Percentiles rank a stretch among this genome's conserved stretches.
Conservation (phyloP, 2,888 invertebrate genomes). For the Autographa pulchrina region DNA sequence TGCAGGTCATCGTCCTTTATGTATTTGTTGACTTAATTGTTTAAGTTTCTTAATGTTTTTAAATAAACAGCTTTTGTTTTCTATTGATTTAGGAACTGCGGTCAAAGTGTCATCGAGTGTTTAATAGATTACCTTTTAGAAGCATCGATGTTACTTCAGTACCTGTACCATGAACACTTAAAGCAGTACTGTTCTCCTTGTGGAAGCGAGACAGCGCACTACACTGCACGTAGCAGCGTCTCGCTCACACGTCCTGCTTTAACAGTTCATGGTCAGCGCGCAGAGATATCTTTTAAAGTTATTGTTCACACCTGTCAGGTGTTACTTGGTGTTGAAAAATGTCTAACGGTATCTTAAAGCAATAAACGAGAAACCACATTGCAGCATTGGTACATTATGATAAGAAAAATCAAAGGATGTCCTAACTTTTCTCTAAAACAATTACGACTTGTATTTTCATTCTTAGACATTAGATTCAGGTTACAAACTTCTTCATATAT, state of each 20-base stretch:
- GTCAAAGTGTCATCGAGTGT: background rate
- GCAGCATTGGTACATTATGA: conserved; percentile 7
- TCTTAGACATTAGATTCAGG: too few species aligned
- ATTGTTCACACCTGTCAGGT: background rate
- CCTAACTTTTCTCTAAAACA: too few species aligned
- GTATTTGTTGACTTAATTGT: background rate
- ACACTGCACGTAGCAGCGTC: too few species aligned
- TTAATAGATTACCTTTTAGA: background rate
- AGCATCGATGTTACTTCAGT: background rate
- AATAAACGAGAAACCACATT: conserved; percentile 3
- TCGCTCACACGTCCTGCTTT: too few species aligned
- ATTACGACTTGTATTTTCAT: too few species aligned
- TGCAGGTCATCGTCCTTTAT: too few species aligned
- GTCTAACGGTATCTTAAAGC: background rate
- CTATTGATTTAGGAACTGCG: background rate
- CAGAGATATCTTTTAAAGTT: conserved; percentile 3
- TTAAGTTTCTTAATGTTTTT: conserved; percentile 3
- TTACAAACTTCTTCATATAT: conserved; percentile 7
- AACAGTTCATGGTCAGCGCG: too few species aligned
- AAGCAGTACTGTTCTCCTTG: too few species aligned
- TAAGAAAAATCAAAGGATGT: too few species aligned
- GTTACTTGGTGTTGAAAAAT: background rate
- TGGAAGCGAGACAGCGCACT: too few species aligned
- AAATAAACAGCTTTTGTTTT: conserved; percentile 1
- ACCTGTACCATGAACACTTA: too few species aligned